Evolutionary conservation across 2,888 invertebrate species (phyloP).

Genomic region (Volucella bombylans): DNA sequence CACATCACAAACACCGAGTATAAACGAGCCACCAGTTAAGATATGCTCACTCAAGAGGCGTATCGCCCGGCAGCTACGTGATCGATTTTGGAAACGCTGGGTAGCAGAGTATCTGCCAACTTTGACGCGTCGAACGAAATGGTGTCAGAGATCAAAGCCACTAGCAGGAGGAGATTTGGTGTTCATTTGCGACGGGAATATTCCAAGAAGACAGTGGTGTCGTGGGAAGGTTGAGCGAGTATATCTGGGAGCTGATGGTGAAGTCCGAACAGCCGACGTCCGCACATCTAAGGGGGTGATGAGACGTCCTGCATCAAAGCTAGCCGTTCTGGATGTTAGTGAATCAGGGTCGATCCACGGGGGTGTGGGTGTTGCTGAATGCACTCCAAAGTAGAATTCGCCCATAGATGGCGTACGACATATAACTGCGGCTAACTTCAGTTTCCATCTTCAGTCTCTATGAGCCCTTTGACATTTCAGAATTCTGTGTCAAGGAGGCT

Average conservation of each 20-base stretch:
- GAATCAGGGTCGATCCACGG: neutral
- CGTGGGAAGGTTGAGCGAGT: slow-evolving; percentile 42
- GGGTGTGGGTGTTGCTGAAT: neutral
- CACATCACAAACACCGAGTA: slow-evolving; percentile 1
- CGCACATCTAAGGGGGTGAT: neutral
- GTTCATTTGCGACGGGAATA: slow-evolving; percentile 56
- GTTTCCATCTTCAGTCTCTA: too few relatives aligned
- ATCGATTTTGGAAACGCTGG: slow-evolving; percentile 54
- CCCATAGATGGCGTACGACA: too few relatives aligned
- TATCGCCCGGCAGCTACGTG: slow-evolving; percentile 12
- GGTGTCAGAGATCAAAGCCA: slow-evolving; percentile 52
- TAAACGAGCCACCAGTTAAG: neutral
- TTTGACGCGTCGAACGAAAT: slow-evolving; percentile 47
- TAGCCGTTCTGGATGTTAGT: neutral
- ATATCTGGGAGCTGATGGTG: slow-evolving; percentile 40
- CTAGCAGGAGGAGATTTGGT: slow-evolving; percentile 54
- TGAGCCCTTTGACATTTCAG: too few relatives aligned
- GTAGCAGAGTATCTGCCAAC: slow-evolving; percentile 60
- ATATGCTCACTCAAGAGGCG: slow-evolving; percentile 15
- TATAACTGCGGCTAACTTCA: too few relatives aligned
- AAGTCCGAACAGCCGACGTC: slow-evolving; percentile 49
- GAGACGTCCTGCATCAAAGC: neutral
- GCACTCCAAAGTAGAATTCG: too few relatives aligned
- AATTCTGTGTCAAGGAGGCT: too few relatives aligned
- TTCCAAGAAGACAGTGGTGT: slow-evolving; percentile 55